Evolutionary conservation across 2,113 vertebrate species (phyloP).

Genomic region (Lates calcarifer): DNA sequence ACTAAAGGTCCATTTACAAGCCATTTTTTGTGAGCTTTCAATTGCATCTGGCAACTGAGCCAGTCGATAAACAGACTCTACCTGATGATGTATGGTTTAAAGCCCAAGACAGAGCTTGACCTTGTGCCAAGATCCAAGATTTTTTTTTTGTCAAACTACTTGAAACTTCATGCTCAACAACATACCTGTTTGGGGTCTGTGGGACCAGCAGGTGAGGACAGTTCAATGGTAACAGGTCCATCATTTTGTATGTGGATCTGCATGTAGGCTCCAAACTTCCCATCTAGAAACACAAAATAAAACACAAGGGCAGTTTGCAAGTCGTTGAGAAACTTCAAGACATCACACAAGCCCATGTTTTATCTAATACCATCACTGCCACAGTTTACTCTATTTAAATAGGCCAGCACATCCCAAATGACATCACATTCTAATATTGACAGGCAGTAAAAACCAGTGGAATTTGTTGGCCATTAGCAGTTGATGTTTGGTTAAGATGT

Average conservation of each 20-base stretch:
- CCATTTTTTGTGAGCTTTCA: background rate
- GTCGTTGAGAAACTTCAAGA: background rate
- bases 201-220: constrained; percentile 88
- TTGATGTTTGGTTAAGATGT: background rate
- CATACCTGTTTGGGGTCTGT: constrained; percentile 92
- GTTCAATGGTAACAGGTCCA: constrained; percentile 94
- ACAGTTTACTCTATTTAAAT: background rate
- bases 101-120: background rate
- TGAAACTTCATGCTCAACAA: background rate
- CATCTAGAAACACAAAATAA: constrained; percentile 84
- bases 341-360: background rate
- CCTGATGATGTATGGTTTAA: background rate
- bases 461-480: background rate
- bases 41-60: background rate
- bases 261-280: constrained; percentile 95
- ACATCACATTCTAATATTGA: background rate
- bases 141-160: background rate
- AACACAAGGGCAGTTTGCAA: constrained; percentile 4
- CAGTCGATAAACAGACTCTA: background rate
- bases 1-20: background rate
- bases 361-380: background rate
- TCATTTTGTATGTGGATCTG: constrained; percentile 97
- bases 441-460: background rate
- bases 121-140: background rate
- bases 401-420: background rate